Percentiles rank a stretch among this genome's conserved stretches.
Conservation (phyloP, 2,113 vertebrate species). For the Lophius piscatorius region DNA sequence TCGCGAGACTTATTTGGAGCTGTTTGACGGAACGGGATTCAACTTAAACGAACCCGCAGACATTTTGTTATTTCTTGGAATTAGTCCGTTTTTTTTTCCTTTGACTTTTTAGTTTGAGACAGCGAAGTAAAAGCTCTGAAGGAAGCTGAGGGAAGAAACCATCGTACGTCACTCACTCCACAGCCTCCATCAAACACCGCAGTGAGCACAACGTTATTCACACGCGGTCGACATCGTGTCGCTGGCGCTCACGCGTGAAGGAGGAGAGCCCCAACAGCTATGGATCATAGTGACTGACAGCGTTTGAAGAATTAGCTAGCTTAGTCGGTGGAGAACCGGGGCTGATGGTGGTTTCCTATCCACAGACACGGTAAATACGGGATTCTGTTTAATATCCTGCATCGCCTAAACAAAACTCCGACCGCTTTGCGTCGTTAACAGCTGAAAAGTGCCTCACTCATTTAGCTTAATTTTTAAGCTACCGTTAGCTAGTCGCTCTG, state of each 20-base stretch:
- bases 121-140: conserved; percentile 3
- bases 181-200: conserved; percentile 18
- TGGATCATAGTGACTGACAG: conserved; percentile 75
- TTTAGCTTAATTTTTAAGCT: conserved; percentile 22
- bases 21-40: conserved; percentile 35
- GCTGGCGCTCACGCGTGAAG: conserved; percentile 34
- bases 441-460: conserved; percentile 34
- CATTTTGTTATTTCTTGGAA: conserved; percentile 68
- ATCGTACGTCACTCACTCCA: background rate
- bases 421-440: conserved; percentile 6
- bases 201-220: conserved; percentile 29
- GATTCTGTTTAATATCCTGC: conserved; percentile 17
- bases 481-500: conserved; percentile 54
- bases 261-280: conserved; percentile 53
- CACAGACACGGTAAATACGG: conserved; percentile 34
- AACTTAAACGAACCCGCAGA: conserved; percentile 62
- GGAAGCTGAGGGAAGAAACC: conserved; percentile 14
- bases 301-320: conserved; percentile 66
- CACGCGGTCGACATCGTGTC: conserved; percentile 36
- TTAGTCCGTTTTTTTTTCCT: background rate
- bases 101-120: conserved; percentile 10
- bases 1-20: conserved; percentile 27
- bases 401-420: conserved; percentile 10
- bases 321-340: conserved; percentile 43
- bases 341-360: conserved; percentile 38